Conservation (phyloP, 53 echinoderm and acorn worm species). For the Holothuria leucospilota region DNA sequence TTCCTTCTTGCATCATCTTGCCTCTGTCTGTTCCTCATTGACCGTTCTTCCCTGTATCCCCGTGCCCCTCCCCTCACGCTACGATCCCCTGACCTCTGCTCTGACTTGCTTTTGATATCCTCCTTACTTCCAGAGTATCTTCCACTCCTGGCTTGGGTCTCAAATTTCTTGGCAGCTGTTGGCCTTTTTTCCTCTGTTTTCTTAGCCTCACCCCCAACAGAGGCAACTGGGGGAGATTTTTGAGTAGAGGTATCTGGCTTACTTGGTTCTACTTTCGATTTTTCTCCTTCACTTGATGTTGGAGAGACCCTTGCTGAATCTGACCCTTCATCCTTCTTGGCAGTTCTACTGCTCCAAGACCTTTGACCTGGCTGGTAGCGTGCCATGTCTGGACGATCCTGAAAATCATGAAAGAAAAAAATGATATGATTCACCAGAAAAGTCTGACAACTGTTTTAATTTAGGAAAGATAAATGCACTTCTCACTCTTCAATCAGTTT, state of each 20-base stretch:
- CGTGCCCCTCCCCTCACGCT: not conserved
- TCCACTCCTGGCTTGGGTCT: constrained; percentile 11
- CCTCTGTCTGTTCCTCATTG: not conserved
- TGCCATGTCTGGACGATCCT: constrained; percentile 97
- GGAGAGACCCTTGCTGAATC: constrained; percentile 10
- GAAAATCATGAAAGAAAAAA: constrained; percentile 25
- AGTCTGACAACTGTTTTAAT: no score
- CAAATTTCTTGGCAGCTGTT: constrained; percentile 44
- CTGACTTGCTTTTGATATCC: constrained; percentile 8
- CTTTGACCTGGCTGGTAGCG: constrained; percentile 94
- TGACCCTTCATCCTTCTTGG: constrained; percentile 25
- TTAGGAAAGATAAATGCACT: no score
- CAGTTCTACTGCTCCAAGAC: constrained; percentile 35
- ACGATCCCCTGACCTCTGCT: constrained; percentile 28
- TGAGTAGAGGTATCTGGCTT: constrained; percentile 14
- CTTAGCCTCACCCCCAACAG: not conserved
- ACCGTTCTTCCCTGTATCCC: constrained; percentile 13
- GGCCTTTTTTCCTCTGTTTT: constrained; percentile 41
- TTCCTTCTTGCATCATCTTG: constrained; percentile 36
- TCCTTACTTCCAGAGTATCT: constrained; percentile 13
- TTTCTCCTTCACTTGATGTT: constrained; percentile 27
- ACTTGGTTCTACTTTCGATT: not conserved
- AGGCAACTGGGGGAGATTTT: not conserved
- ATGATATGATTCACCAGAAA: not conserved
- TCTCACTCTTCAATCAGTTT: no score